Evolutionary conservation across 2,888 invertebrate genomes (phyloP), one percentile per base, ranked within the genome.

Genomic region (Orthonevra nobilis): DNA sequence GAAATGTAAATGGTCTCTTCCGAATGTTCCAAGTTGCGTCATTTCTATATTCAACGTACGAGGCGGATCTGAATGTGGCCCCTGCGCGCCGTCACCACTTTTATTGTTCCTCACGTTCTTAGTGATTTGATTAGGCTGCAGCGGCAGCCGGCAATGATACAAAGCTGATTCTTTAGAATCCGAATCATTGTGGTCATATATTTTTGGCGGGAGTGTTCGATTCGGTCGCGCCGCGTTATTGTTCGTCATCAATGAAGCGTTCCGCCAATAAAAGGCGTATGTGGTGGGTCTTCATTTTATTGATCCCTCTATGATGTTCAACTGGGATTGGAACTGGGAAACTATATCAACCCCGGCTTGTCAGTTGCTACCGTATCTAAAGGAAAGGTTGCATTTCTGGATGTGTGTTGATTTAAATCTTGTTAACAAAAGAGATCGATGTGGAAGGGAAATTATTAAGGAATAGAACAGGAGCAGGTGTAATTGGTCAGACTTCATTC

Each of bases 21-120:
- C n/a, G n/a, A n/a, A 20, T 63, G 56, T 48, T 73, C 66, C 60
- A 60, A 73, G 50, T 73, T 79, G 58, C 73, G 79, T 73, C 79
- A 79, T 61, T 48, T 48, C 66, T 73, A 54, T 48, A 73, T 79
- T 61, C 54, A 72, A 52, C 28, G 10, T 7, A 14, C 54, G 40
- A 44, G 40, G 30, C 30, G 26, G 46, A 54, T 46, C 48, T n/a
- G n/a, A n/a, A n/a, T n/a, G n/a, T n/a, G n/a, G n/a, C n/a, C n/a
- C n/a, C n/a, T n/a, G n/a, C n/a, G n/a, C 48, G 66, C 12, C 19
- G 46, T 54, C 58, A 32, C 56, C 48, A 44, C 36, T 38, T 26
- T 23, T 56, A 10, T 19, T 63, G 46, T 36, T 32, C 10, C 46
- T 23, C 23, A 23, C 23, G 23, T 4, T 64, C 32, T 56, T n/a